Evolutionary conservation across 2,113 vertebrate species (phyloP).

Genomic region (Corynorhinus townsendii): DNA sequence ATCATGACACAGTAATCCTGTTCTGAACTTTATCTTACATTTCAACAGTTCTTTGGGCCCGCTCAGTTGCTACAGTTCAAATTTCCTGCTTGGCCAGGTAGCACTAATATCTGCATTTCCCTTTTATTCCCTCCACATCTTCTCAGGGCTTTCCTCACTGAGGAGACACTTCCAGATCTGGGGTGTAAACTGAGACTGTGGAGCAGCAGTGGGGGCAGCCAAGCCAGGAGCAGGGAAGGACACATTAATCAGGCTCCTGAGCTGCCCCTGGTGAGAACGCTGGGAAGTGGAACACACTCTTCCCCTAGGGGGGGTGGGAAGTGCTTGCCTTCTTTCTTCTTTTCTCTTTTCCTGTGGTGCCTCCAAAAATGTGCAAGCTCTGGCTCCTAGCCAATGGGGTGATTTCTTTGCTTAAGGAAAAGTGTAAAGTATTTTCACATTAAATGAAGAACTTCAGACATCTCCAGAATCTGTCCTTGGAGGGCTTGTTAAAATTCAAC

Average conservation of each 20-base stretch:
- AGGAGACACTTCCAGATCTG: slow-evolving; percentile 63
- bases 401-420: slow-evolving; percentile 73
- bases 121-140: slow-evolving; percentile 55
- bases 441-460: slow-evolving; percentile 76
- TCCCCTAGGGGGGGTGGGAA: slow-evolving; percentile 47
- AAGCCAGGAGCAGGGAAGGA: slow-evolving; percentile 53
- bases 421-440: slow-evolving; percentile 75
- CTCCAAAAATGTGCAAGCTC: slow-evolving; percentile 43
- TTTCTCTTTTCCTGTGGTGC: slow-evolving; percentile 55
- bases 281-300: slow-evolving; percentile 49
- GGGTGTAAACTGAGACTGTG: slow-evolving; percentile 33
- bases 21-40: slow-evolving; percentile 78
- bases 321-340: slow-evolving; percentile 48
- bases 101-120: slow-evolving; percentile 72
- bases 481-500: slow-evolving; percentile 78
- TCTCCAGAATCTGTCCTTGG: slow-evolving; percentile 73
- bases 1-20: slow-evolving; percentile 72
- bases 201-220: slow-evolving; percentile 39
- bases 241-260: slow-evolving; percentile 66
- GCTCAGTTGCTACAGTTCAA: slow-evolving; percentile 73
- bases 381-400: slow-evolving; percentile 57
- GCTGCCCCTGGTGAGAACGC: slow-evolving; percentile 19
- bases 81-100: slow-evolving; percentile 81
- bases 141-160: slow-evolving; percentile 58
- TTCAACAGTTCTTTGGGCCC: slow-evolving; percentile 79